These are phyloP conservation scores for Epiblema foenella DNA, from an alignment of 2,888 invertebrate genomes.

Conservation along the genomic window DNA sequence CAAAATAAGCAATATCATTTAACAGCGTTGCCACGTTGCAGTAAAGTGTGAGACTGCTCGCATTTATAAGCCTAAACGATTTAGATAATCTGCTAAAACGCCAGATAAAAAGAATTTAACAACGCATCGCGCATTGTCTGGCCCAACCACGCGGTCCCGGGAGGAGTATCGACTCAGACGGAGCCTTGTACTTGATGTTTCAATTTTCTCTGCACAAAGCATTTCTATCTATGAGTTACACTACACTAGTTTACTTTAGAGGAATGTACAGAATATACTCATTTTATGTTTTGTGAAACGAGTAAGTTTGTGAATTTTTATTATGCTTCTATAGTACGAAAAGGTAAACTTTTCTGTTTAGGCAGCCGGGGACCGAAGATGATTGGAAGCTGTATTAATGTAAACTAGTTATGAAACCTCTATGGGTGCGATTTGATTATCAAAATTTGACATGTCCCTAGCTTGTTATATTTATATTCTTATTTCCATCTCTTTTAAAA, in stretches of 20 bases:
- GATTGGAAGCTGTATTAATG: no score
- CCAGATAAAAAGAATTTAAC: background rate
- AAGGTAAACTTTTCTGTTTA: no score
- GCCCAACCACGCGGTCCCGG: background rate
- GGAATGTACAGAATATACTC: background rate
- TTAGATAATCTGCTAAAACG: background rate
- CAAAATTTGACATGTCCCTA: no score
- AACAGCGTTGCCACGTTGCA: background rate
- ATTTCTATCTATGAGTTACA: slow-evolving; percentile 26
- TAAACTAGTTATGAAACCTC: no score
- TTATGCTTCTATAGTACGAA: background rate
- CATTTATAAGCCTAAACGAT: background rate
- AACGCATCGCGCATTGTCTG: background rate
- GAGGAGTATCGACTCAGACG: slow-evolving; percentile 31
- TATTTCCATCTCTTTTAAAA: no score
- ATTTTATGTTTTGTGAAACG: background rate
- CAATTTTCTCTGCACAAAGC: slow-evolving; percentile 34
- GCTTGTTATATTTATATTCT: no score
- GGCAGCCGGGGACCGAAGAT: no score
- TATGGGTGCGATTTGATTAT: no score
- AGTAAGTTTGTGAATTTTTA: background rate
- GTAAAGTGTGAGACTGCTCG: background rate
- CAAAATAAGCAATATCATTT: no score
- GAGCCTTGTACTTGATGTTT: slow-evolving; percentile 40
- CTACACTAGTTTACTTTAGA: background rate